Base-by-base conservation (phyloP, 2,888 invertebrate genomes). In the Amblyjoppa proteus region DNA sequence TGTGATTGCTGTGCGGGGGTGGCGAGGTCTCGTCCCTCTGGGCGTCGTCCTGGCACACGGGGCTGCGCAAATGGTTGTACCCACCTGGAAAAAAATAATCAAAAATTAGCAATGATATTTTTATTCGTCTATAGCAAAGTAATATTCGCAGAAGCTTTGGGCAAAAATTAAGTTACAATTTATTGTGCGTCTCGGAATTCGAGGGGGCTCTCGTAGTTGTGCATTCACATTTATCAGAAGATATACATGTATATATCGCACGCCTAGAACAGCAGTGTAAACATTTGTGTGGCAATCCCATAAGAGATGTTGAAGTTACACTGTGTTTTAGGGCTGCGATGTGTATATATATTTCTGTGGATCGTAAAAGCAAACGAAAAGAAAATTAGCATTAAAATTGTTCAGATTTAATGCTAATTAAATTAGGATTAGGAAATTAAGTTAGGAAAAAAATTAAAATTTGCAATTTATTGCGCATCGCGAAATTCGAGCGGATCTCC, bases 21-120 rank as follows among this genome's bases (percentile, higher is more conserved):
- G 94, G 94, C 56, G 94, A 93, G 68, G 92, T 91, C 82, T 94
- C 94, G 89, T 94, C 94, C 88, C 94, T 92, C 89, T 93, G 93
- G 77, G 87, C 91, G 76, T 92, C 92, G 73, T 92, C 93, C 85
- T 92, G 95, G 92, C 95, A 95, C 71, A 95, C 94, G 71, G 95
- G 95, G 93, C 95, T 95, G 90, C 95, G 94, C 88, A 95, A 91
- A 90, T 95, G 95, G 88, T 95, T 95, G 92, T 95, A 95, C 84
- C 95, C 95, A 88, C 95, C 95, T 95, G 93, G 0, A 94, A 93
- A 83, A 64, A 64, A 80, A 61, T 4, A 31, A 28, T 16, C 34
- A 31, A 75, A 73, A 49, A 13, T 16, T 34, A 75, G 45, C 38
- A 49, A 31, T n/a, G 16, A 81, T 58, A 78, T 68, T 68, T 51